Percentiles rank a stretch among this genome's conserved stretches.
phyloP scores from a whole-genome alignment of 2,113 vertebrate genomes.

The Malurus melanocephalus region DNA sequence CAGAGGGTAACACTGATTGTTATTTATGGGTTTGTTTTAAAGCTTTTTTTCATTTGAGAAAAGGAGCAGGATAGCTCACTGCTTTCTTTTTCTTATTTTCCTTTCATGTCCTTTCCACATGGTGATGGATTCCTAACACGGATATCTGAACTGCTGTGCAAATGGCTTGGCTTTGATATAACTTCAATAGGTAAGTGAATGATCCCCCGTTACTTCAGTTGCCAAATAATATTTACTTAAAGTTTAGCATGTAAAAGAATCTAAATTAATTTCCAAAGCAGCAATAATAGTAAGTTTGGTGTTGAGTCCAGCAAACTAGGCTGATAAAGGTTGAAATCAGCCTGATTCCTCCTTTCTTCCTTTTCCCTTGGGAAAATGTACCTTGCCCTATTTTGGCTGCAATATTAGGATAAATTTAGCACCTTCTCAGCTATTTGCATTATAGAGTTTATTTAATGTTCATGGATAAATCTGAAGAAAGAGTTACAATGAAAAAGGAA shows the following conservation, averaged over 20 bases:
- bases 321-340: not conserved
- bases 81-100: conserved; percentile 39
- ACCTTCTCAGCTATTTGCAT: not conserved
- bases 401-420: not conserved
- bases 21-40: conserved; percentile 1
- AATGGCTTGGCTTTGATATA: conserved; percentile 14
- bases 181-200: conserved; percentile 74
- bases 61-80: conserved; percentile 12
- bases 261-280: not conserved
- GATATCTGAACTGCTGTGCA: conserved; percentile 26
- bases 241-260: not conserved
- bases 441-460: not conserved
- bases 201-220: not conserved
- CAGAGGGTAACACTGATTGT: not conserved
- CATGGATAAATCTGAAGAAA: not conserved
- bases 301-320: not conserved
- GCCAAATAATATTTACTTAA: not conserved
- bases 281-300: not conserved
- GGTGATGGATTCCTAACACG: conserved; percentile 17
- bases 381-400: not conserved
- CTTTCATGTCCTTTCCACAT: conserved; percentile 15
- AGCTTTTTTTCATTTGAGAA: not conserved
- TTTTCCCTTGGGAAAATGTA: not conserved
- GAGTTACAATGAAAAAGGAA: not conserved
- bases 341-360: not conserved